A percentile compares a stretch with the other conserved stretches of the same genome.
phyloP scores from a whole-genome alignment of 2,888 invertebrate species.

The Dryocosmus kuriphilus region DNA sequence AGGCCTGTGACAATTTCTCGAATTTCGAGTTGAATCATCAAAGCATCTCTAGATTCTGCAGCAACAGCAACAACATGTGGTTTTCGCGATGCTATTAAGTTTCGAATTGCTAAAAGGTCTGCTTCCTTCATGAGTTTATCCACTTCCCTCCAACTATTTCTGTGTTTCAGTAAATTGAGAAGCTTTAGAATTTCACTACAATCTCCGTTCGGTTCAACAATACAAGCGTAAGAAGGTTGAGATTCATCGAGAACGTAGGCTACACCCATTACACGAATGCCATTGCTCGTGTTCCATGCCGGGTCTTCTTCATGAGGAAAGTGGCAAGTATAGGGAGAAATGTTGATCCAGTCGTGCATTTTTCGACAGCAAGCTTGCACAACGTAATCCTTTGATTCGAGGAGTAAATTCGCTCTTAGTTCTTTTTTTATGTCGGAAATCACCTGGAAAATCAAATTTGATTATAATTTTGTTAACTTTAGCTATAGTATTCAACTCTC shows the following conservation, averaged over 20 bases:
- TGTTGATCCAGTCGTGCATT: conserved; percentile 91
- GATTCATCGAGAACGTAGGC: conserved; percentile 91
- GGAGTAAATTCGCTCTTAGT: conserved; percentile 85
- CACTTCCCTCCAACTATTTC: conserved; percentile 84
- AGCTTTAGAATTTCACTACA: conserved; percentile 93
- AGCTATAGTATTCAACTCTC: no score
- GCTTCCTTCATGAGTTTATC: conserved; percentile 84
- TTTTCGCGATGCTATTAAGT: conserved; percentile 92
- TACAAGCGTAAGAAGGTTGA: conserved; percentile 91
- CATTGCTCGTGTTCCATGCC: conserved; percentile 93
- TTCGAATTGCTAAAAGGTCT: conserved; percentile 84
- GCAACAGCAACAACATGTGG: conserved; percentile 96
- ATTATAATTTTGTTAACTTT: not conserved
- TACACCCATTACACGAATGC: conserved; percentile 91
- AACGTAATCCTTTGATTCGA: conserved; percentile 91
- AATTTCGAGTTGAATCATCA: conserved; percentile 89
- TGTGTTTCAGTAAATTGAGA: conserved; percentile 90
- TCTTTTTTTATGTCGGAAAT: conserved; percentile 93
- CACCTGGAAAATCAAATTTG: conserved; percentile 55
- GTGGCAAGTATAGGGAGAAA: conserved; percentile 87
- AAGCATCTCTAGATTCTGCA: conserved; percentile 93
- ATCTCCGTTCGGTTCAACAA: conserved; percentile 93
- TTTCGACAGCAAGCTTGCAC: conserved; percentile 89
- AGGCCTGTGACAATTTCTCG: conserved; percentile 86
- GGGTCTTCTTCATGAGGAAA: conserved; percentile 91